Evolutionary conservation across 2,888 invertebrate species (phyloP).

Genomic region (Rhagium mordax): DNA sequence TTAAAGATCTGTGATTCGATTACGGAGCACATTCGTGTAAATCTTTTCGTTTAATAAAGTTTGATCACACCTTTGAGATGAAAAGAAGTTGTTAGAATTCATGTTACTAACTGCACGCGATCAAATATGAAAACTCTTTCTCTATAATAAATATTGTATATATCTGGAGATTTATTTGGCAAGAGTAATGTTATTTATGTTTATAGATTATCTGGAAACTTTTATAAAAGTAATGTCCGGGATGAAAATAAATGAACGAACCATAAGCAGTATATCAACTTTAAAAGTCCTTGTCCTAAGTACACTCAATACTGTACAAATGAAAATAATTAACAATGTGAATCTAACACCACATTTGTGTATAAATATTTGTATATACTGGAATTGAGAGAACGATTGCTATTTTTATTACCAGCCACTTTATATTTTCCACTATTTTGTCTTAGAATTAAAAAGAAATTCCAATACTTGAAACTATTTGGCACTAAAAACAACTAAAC

Average conservation of each 20-base stretch:
- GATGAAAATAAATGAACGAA: not conserved
- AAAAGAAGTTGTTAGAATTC: not conserved
- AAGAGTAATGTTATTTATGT: not conserved
- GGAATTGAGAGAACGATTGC: too few relatives aligned
- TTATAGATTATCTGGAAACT: not conserved
- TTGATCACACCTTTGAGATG: not conserved
- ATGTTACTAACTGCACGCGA: not conserved
- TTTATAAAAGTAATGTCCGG: not conserved
- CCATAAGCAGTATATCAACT: too few relatives aligned
- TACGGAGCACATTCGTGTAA: not conserved
- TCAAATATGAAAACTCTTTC: not conserved
- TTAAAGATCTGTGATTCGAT: constrained; percentile 1
- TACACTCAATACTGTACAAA: too few relatives aligned
- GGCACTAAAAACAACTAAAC: too few relatives aligned
- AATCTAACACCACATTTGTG: too few relatives aligned
- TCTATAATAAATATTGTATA: not conserved
- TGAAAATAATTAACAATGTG: too few relatives aligned
- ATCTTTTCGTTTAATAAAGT: not conserved
- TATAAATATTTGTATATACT: too few relatives aligned
- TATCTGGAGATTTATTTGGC: not conserved
- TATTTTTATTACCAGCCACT: too few relatives aligned
- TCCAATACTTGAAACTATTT: too few relatives aligned
- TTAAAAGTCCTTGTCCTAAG: too few relatives aligned
- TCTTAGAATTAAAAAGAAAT: too few relatives aligned
- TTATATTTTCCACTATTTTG: too few relatives aligned